Base-by-base conservation (phyloP, 2,888 invertebrate species). In the Deroplatys truncata region DNA sequence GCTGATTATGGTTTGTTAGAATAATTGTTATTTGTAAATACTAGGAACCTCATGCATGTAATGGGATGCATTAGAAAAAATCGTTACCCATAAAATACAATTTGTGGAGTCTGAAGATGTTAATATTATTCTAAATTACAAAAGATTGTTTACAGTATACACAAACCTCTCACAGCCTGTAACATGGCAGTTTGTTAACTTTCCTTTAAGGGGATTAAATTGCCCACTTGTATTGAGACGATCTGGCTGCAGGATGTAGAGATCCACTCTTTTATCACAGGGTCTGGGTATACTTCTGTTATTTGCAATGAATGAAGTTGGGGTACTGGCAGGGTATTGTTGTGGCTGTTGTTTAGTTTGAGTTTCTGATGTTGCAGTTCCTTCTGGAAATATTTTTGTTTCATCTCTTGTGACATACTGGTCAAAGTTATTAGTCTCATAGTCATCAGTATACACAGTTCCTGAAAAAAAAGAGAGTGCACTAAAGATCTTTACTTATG, bases 201-300 rank as follows among this genome's bases (percentile, higher is more conserved):
- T 98, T 89, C 98, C 98, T 94, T 98, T 98, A 4, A 98, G 94
- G 49, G 98, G 98, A 93, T 97, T 98, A 91, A 96, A 97, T 92
- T 96, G 95, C 9, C 96, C 96, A 91, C 96, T 96, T 88, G 96
- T 97, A 92, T 96, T 97, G 84, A 98, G 95, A 91, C 97, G 94
- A 43, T 97, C 96, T 0, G 97, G 97, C 93, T 98, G 98, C 83
- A 98, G 93, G 90, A 97, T 96, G 93, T 98, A 98, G 72, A 98
- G 95, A 93, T 98, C 97, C 0, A 97, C 97, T 93, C 97, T 97
- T 91, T 98, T 96, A 93, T 98, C 98, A 93, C 98, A 98, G 0
- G 97, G 96, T 72, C 98, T 94, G 16, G 93, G 93, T 89, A 93
- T 93, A 25, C 91, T 91, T 72, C 89, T 90, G 86, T 91, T 91